Conservation (phyloP, 2,113 vertebrate species). For the Paedocypris sp. region DNA sequence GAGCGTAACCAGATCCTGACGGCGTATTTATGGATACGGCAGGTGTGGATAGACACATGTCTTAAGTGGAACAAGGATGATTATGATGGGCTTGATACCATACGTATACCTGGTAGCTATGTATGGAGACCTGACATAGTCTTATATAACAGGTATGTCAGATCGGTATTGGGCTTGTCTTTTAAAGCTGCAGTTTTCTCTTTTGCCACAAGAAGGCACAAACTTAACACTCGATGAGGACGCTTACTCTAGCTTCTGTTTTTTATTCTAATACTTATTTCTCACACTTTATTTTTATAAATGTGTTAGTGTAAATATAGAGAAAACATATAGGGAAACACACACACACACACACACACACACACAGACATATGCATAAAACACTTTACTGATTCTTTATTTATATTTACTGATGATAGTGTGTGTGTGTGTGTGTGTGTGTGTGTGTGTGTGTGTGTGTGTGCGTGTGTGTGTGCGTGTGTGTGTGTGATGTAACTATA, state of each 20-base stretch:
- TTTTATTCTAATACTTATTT: too few relatives aligned
- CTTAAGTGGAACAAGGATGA: conserved; percentile 73
- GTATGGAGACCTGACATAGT: conserved; percentile 87
- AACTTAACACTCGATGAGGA: conserved; percentile 34
- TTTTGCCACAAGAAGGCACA: conserved; percentile 31
- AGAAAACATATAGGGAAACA: too few relatives aligned
- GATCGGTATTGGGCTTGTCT: conserved; percentile 40
- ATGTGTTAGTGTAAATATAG: too few relatives aligned
- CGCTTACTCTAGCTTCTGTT: not conserved
- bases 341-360: too few relatives aligned
- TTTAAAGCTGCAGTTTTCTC: conserved; percentile 3
- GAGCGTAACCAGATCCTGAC: conserved; percentile 62
- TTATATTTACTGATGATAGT: too few relatives aligned
- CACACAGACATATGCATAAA: too few relatives aligned
- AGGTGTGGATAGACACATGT: conserved; percentile 77
- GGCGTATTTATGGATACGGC: conserved; percentile 79
- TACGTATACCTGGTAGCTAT: conserved; percentile 82
- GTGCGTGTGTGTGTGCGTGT: too few relatives aligned
- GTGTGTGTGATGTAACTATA: too few relatives aligned
- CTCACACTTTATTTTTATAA: too few relatives aligned
- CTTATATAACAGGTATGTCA: conserved; percentile 85
- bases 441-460: too few relatives aligned
- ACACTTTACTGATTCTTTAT: too few relatives aligned
- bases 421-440: too few relatives aligned
- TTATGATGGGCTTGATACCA: conserved; percentile 78